Evolutionary conservation across 2,888 invertebrate species (phyloP).

Genomic region (Drosophila borealis): DNA sequence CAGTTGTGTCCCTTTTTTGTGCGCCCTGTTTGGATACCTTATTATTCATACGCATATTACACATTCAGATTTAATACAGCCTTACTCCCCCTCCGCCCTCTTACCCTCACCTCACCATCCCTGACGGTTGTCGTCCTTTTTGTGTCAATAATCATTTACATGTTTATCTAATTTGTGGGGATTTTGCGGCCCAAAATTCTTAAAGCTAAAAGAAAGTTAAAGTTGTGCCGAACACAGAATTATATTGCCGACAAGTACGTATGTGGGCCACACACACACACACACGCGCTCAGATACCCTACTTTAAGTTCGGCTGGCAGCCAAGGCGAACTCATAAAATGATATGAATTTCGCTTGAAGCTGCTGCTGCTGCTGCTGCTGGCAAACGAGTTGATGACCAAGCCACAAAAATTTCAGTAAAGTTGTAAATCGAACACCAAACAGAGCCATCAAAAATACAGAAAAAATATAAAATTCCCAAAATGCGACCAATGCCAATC

Average conservation of each 20-base stretch:
- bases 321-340: constrained; percentile 49
- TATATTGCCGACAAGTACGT: constrained; percentile 36
- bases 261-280: constrained; percentile 49
- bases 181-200: constrained; percentile 30
- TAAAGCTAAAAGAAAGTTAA: constrained; percentile 36
- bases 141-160: constrained; percentile 77
- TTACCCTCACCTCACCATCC: too few relatives aligned
- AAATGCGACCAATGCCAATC: constrained; percentile 65
- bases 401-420: constrained; percentile 66
- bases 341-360: constrained; percentile 49
- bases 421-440: constrained; percentile 67
- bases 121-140: constrained; percentile 50
- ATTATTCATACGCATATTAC: constrained; percentile 77
- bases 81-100: neutral
- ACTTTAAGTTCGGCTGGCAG: constrained; percentile 48
- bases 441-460: constrained; percentile 16
- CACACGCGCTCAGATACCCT: constrained; percentile 22
- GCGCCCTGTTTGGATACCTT: constrained; percentile 44
- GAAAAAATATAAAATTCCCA: constrained; percentile 29
- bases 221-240: constrained; percentile 32
- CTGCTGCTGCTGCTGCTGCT: constrained; percentile 27
- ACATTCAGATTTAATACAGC: constrained; percentile 70
- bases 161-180: constrained; percentile 76
- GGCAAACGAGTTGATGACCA: constrained; percentile 72
- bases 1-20: constrained; percentile 72